Percentiles rank a stretch among this genome's conserved stretches.
phyloP scores from a whole-genome alignment of 2,888 invertebrate genomes.

The Cyclophora albipunctata region DNA sequence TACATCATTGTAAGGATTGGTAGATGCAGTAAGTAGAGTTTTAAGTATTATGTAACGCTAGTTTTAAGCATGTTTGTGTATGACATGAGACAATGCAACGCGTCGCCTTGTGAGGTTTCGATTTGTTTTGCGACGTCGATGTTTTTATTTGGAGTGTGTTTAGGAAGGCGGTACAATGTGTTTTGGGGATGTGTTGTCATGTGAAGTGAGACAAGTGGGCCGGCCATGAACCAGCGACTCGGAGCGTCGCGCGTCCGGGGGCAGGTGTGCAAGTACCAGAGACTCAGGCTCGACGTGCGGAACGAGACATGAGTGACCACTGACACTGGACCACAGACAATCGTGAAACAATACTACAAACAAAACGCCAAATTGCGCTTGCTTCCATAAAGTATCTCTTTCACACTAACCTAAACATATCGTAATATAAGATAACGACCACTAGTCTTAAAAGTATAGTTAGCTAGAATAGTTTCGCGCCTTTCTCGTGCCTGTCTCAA shows the following conservation, averaged over 20 bases:
- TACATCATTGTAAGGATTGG: slow-evolving; percentile 4
- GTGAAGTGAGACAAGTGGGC: slow-evolving; percentile 66
- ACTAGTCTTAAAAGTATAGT: slow-evolving; percentile 39
- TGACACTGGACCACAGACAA: slow-evolving; percentile 20
- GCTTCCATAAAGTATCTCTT: slow-evolving; percentile 66
- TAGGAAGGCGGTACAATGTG: slow-evolving; percentile 48
- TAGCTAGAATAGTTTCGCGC: slow-evolving; percentile 57
- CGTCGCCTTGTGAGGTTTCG: slow-evolving; percentile 25
- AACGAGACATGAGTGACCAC: slow-evolving; percentile 64
- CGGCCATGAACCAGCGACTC: slow-evolving; percentile 70
- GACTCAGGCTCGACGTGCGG: slow-evolving; percentile 68
- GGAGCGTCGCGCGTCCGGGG: slow-evolving; percentile 57
- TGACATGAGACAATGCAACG: slow-evolving; percentile 62
- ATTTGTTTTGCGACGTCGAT: slow-evolving; percentile 26
- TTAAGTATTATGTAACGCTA: slow-evolving; percentile 32
- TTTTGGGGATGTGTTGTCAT: slow-evolving; percentile 51
- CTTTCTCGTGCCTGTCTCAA: slow-evolving; percentile 70
- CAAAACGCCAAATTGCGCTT: slow-evolving; percentile 69
- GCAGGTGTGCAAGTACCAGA: slow-evolving; percentile 68
- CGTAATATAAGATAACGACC: slow-evolving; percentile 58
- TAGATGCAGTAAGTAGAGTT: slow-evolving; percentile 9
- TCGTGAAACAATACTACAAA: slow-evolving; percentile 26
- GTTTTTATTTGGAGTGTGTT: slow-evolving; percentile 21
- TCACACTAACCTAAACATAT: slow-evolving; percentile 58
- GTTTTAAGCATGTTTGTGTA: slow-evolving; percentile 48